Conservation (phyloP, 2,797 vertebrate genomes). For the Ceryle rudis region DNA sequence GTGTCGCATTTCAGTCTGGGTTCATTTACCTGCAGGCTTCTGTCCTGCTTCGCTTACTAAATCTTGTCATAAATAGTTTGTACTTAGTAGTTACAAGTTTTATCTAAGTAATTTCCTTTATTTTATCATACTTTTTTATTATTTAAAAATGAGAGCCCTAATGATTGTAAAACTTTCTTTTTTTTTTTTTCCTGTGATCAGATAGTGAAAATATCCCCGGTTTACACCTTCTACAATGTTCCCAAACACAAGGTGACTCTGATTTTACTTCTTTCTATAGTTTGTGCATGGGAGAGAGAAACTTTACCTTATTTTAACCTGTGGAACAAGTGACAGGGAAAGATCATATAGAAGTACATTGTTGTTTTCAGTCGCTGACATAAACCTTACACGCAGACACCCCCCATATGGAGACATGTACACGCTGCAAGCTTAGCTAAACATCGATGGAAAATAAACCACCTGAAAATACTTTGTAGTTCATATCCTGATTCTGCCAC, state of each 20-base stretch:
- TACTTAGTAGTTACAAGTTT: background rate
- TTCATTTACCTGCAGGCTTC: slow-evolving; percentile 5
- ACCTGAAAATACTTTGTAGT: background rate
- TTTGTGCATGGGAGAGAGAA: slow-evolving; percentile 22
- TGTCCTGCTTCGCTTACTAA: background rate
- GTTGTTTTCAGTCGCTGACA: background rate
- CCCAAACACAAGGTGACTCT: background rate
- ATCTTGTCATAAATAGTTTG: background rate
- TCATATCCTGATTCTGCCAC: background rate
- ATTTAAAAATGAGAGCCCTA: slow-evolving; percentile 41
- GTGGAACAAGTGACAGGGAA: background rate
- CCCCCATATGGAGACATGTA: background rate
- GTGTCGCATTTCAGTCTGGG: slow-evolving; percentile 23
- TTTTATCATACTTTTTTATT: slow-evolving; percentile 44
- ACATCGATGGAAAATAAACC: background rate
- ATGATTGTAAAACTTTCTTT: background rate
- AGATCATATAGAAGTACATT: background rate
- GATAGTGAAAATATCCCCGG: background rate
- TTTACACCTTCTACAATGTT: background rate
- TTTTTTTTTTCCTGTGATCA: background rate
- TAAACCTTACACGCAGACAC: background rate
- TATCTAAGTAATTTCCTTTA: background rate
- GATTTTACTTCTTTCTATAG: slow-evolving; percentile 17
- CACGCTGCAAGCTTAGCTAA: background rate
- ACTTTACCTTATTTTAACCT: background rate